phyloP scores from a whole-genome alignment of 2,797 vertebrate genomes.

The Tachyglossus aculeatus region DNA sequence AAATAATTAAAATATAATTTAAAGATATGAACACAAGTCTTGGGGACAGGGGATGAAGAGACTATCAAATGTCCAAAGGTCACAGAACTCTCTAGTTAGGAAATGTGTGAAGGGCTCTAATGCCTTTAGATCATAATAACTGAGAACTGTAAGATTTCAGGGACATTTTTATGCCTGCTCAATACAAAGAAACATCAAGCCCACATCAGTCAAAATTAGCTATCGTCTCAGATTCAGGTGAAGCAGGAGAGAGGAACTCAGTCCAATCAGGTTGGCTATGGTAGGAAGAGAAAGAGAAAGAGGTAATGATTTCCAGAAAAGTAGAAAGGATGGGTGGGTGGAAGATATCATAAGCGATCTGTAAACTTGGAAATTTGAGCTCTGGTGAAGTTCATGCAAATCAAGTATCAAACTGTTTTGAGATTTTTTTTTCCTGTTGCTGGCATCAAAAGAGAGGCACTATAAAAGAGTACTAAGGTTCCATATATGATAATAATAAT shows the following conservation, averaged over 20 bases:
- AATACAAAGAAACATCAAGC: not conserved
- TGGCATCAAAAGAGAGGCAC: too few relatives aligned
- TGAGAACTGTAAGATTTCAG: conserved; percentile 5
- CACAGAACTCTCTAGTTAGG: not conserved
- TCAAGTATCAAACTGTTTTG: too few relatives aligned
- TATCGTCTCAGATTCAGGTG: not conserved
- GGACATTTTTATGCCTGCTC: not conserved
- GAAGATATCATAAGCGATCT: too few relatives aligned
- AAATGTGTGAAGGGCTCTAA: not conserved
- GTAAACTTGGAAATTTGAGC: too few relatives aligned
- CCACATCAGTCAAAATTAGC: not conserved
- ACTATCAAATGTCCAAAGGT: too few relatives aligned
- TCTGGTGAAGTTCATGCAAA: too few relatives aligned
- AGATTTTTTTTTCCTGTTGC: too few relatives aligned
- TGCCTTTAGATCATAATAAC: not conserved
- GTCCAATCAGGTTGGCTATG: not conserved
- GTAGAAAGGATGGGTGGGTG: not conserved
- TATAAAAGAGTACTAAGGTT: too few relatives aligned
- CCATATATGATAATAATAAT: too few relatives aligned
- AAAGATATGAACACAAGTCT: too few relatives aligned
- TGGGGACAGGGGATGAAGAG: too few relatives aligned
- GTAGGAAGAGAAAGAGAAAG: not conserved
- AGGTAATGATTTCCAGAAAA: not conserved
- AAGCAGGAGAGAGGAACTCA: not conserved
- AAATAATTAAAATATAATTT: too few relatives aligned